phyloP scores from a whole-genome alignment of 1,140 invertebrate genomes.

The Agrilus planipennis region DNA sequence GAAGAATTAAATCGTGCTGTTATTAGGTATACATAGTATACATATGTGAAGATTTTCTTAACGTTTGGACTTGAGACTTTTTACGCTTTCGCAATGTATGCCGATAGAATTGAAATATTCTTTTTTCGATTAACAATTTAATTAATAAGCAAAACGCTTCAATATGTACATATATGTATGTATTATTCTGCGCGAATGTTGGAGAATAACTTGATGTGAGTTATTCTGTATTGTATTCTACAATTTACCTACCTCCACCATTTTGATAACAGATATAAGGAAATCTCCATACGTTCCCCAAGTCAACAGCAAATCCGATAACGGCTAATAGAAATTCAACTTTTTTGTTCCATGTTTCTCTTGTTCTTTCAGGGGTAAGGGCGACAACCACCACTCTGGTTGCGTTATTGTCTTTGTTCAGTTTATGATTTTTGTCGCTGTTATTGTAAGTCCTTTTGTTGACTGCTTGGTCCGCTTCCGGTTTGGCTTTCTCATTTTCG shows the following conservation, averaged over 20 bases:
- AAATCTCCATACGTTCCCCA: slow-evolving; percentile 72
- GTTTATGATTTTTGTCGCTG: slow-evolving; percentile 9
- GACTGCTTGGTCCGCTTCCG: slow-evolving; percentile 5
- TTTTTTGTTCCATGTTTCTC: slow-evolving; percentile 72
- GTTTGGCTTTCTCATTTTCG: slow-evolving; percentile 8
- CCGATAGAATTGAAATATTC: too few species aligned
- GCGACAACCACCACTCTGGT: slow-evolving; percentile 48
- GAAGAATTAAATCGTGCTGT: too few species aligned
- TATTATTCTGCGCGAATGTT: too few species aligned
- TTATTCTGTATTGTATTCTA: too few species aligned
- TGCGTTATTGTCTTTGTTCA: slow-evolving; percentile 22
- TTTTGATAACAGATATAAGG: slow-evolving; percentile 74
- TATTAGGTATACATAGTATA: too few species aligned
- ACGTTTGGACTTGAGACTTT: too few species aligned
- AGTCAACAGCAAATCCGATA: slow-evolving; percentile 77
- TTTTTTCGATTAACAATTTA: too few species aligned
- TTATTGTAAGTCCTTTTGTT: neutral
- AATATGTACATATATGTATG: too few species aligned
- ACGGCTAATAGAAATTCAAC: slow-evolving; percentile 80
- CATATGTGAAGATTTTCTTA: too few species aligned
- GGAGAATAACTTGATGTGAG: too few species aligned
- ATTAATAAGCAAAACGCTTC: too few species aligned
- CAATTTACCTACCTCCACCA: slow-evolving; percentile 57
- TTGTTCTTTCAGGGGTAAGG: slow-evolving; percentile 44
- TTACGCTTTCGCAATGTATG: too few species aligned